Conservation (phyloP, 2,113 vertebrate genomes). For the Empidonax traillii region DNA sequence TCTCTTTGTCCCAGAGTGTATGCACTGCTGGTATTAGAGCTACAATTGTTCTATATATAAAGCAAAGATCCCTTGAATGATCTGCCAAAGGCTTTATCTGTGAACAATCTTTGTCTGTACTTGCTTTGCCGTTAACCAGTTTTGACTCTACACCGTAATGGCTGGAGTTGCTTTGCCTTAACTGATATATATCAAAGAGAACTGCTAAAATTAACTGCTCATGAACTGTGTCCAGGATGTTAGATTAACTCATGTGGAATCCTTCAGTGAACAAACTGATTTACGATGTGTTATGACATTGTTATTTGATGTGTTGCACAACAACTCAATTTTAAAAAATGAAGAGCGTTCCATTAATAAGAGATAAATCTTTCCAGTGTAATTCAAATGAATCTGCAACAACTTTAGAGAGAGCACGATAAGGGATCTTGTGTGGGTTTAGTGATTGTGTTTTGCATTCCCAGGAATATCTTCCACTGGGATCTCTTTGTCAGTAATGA, state of each 20-base stretch:
- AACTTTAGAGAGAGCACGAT: conserved; percentile 22
- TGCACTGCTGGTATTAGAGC: conserved; percentile 41
- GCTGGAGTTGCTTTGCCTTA: conserved; percentile 50
- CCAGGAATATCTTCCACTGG: conserved; percentile 10
- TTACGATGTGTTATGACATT: conserved; percentile 65
- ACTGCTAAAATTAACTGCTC: conserved; percentile 66
- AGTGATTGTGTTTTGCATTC: conserved; percentile 48
- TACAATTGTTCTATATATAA: conserved; percentile 57
- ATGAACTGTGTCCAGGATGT: conserved; percentile 59
- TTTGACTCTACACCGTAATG: conserved; percentile 45
- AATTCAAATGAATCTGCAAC: conserved; percentile 58
- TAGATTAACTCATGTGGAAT: conserved; percentile 61
- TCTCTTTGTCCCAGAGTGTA: conserved; percentile 44
- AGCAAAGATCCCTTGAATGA: conserved; percentile 48
- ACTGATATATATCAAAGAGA: conserved; percentile 56
- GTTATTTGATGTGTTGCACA: conserved; percentile 65
- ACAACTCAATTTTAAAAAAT: conserved; percentile 61
- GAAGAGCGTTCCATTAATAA: conserved; percentile 41
- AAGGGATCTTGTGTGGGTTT: conserved; percentile 49
- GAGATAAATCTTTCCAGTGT: conserved; percentile 62
- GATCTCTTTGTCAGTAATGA: conserved; percentile 53
- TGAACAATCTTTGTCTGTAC: conserved; percentile 54
- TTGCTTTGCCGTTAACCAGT: conserved; percentile 56
- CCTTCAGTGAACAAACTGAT: conserved; percentile 51
- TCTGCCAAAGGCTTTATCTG: conserved; percentile 55